Conservation (phyloP, 2,113 vertebrate species). For the Coreoperca whiteheadi region DNA sequence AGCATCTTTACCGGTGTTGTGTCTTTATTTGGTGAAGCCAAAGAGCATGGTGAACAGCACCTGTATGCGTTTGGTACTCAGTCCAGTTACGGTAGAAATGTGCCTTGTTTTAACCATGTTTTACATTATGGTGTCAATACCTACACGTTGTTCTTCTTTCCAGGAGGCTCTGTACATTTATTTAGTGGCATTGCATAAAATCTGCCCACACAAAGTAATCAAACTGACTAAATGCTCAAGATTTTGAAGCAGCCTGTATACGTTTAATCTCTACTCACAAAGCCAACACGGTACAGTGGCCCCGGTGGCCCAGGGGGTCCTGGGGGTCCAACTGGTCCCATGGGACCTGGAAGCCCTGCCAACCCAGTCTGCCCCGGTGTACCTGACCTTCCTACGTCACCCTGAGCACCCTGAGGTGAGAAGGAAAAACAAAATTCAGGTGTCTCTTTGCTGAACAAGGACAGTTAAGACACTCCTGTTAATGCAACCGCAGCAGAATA, state of each 20-base stretch:
- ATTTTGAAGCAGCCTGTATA: not conserved
- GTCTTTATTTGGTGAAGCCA: not conserved
- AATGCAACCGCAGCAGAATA: not conserved
- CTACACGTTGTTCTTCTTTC: too few species aligned
- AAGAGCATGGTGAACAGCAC: not conserved
- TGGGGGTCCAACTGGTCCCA: constrained; percentile 88
- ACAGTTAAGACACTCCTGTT: not conserved
- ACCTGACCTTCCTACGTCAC: constrained; percentile 83
- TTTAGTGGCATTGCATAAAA: not conserved
- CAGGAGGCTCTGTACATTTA: too few species aligned
- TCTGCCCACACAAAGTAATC: not conserved
- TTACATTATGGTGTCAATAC: too few species aligned
- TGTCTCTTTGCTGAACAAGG: not conserved
- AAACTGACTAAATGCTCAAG: not conserved
- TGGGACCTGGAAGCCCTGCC: constrained; percentile 89
- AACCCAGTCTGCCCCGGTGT: constrained; percentile 84
- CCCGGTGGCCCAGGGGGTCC: constrained; percentile 89
- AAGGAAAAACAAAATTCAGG: not conserved
- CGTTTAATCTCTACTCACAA: constrained; percentile 83
- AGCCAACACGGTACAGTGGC: constrained; percentile 72
- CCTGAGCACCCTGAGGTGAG: constrained; percentile 84
- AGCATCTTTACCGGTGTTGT: too few species aligned
- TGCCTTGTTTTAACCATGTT: too few species aligned
- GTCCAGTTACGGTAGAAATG: too few species aligned
- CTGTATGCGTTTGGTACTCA: not conserved